These are phyloP conservation scores for Cavia aperea DNA, from an alignment of 2,113 vertebrate genomes.

Conservation along the genomic window DNA sequence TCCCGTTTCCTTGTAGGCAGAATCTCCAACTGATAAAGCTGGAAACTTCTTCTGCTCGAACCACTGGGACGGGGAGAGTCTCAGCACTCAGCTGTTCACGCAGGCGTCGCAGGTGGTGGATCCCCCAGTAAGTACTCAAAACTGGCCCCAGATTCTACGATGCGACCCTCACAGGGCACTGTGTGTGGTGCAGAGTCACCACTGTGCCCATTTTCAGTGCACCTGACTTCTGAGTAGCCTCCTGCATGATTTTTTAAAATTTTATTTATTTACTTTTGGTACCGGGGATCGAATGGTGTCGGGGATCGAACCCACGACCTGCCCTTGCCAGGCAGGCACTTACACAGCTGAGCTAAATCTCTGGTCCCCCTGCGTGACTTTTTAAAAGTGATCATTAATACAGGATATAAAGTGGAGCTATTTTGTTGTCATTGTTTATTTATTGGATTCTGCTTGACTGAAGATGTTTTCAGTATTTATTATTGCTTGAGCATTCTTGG, in stretches of 20 bases:
- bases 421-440: background rate
- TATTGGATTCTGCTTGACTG: background rate
- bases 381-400: background rate
- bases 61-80: conserved; percentile 90
- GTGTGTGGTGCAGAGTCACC: background rate
- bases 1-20: conserved; percentile 81
- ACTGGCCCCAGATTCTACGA: accelerated
- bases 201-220: too few relatives aligned
- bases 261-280: too few relatives aligned
- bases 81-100: conserved; percentile 89
- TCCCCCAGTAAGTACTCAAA: conserved; percentile 83
- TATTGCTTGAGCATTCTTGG: background rate
- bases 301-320: too few relatives aligned
- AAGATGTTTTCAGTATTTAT: conserved; percentile 9
- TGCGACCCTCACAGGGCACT: background rate
- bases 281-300: too few relatives aligned
- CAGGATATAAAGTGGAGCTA: background rate
- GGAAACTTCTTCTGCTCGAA: conserved; percentile 83
- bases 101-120: conserved; percentile 83
- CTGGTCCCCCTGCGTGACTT: too few relatives aligned
- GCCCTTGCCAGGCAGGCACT: too few relatives aligned
- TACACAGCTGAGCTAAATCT: too few relatives aligned
- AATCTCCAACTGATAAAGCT: conserved; percentile 86
- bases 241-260: background rate
- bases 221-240: background rate